Percentiles rank a stretch among this genome's conserved stretches.
These are phyloP conservation scores for Cyphomyrus discorhynchus DNA, from an alignment of 2,113 vertebrate genomes.

Conservation along the genomic window DNA sequence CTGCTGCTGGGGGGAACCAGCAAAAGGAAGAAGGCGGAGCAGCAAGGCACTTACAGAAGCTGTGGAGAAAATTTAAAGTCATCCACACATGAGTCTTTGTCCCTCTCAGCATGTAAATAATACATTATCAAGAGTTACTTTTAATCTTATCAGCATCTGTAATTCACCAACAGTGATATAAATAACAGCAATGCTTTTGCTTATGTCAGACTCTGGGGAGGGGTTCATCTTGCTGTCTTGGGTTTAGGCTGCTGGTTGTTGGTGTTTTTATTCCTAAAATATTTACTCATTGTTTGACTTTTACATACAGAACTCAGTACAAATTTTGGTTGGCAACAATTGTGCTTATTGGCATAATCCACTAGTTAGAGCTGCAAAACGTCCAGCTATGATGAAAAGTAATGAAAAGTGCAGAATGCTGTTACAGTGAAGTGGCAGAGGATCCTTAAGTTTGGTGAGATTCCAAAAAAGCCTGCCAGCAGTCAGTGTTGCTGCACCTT, in stretches of 20 bases:
- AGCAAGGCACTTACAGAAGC: background rate
- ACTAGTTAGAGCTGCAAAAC: background rate
- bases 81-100: background rate
- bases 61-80: background rate
- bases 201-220: background rate
- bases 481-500: background rate
- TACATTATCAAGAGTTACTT: background rate
- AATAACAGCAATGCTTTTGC: background rate
- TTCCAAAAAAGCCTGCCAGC: background rate
- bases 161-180: background rate
- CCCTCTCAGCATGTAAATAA: background rate
- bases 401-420: background rate
- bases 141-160: background rate
- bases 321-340: background rate
- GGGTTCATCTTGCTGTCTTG: background rate
- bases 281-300: background rate
- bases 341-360: background rate
- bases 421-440: background rate
- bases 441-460: background rate
- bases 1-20: background rate
- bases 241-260: background rate
- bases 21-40: background rate
- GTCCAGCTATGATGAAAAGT: background rate
- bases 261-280: background rate
- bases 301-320: background rate